A percentile compares a stretch with the other conserved stretches of the same genome.
Conservation (phyloP, 2,113 vertebrate species). For the Kobus ellipsiprymnus region DNA sequence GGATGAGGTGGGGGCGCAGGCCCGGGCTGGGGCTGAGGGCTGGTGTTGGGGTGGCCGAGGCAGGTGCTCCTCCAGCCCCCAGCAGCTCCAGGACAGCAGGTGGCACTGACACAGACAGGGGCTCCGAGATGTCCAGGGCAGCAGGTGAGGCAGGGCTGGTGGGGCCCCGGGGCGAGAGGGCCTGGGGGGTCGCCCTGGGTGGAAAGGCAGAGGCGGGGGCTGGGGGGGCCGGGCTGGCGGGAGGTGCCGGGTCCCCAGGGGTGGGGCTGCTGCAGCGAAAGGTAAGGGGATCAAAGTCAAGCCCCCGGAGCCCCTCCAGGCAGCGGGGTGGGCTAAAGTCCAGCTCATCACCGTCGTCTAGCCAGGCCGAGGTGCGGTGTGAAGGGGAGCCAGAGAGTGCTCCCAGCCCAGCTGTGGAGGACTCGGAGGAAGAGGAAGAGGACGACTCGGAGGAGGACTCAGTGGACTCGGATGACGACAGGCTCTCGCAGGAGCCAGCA, state of each 20-base stretch:
- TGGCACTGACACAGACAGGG: conserved; percentile 81
- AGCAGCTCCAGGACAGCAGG: conserved; percentile 83
- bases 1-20: conserved; percentile 80
- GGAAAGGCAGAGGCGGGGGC: no score
- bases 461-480: conserved; percentile 65
- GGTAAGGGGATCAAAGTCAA: conserved; percentile 79
- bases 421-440: background rate
- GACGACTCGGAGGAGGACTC: conserved; percentile 52
- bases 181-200: no score
- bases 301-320: conserved; percentile 78
- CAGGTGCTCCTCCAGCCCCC: conserved; percentile 74
- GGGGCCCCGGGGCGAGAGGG: conserved; percentile 73
- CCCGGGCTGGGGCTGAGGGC: conserved; percentile 59
- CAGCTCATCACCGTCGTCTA: conserved; percentile 80
- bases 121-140: conserved; percentile 80
- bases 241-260: no score
- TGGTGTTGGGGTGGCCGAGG: conserved; percentile 32
- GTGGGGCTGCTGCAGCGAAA: no score
- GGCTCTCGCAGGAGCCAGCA: conserved; percentile 69
- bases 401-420: conserved; percentile 38
- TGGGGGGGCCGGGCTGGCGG: no score
- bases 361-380: conserved; percentile 80
- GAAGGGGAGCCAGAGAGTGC: conserved; percentile 72
- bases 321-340: conserved; percentile 82
- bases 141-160: conserved; percentile 62